These are phyloP conservation scores for Dicycla oo DNA, from an alignment of 2,888 invertebrate species.

Conservation along the genomic window DNA sequence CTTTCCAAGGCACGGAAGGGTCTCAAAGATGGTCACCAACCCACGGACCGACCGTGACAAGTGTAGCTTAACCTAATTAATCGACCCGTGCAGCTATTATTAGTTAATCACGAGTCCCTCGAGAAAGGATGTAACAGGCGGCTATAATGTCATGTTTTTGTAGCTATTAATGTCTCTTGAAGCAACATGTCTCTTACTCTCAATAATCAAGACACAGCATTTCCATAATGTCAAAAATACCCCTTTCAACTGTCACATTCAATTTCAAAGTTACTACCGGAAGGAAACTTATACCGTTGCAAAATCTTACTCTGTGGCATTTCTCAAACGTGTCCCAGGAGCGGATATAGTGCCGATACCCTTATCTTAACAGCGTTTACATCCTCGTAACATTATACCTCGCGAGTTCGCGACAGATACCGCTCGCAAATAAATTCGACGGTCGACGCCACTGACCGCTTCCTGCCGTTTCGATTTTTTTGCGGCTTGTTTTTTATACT, in stretches of 20 bases:
- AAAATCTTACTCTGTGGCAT: slow-evolving; percentile 41
- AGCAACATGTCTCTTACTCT: slow-evolving; percentile 14
- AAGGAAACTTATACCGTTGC: slow-evolving; percentile 31
- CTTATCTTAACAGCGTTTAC: slow-evolving; percentile 80
- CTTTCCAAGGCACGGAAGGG: neutral
- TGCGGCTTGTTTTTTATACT: slow-evolving; percentile 59
- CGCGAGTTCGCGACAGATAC: slow-evolving; percentile 71
- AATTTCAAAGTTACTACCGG: slow-evolving; percentile 30
- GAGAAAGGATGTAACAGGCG: neutral
- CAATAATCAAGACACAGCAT: slow-evolving; percentile 25
- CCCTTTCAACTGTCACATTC: slow-evolving; percentile 33
- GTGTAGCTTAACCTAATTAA: neutral
- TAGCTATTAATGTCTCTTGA: slow-evolving; percentile 15
- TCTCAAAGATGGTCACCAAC: neutral
- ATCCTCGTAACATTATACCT: slow-evolving; percentile 80
- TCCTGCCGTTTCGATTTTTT: slow-evolving; percentile 74
- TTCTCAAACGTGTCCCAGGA: slow-evolving; percentile 68
- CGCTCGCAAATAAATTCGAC: slow-evolving; percentile 80
- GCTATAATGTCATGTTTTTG: slow-evolving; percentile 12
- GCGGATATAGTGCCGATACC: slow-evolving; percentile 78
- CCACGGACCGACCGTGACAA: neutral
- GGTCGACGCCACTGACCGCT: slow-evolving; percentile 79
- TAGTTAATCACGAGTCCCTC: neutral
- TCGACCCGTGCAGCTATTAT: neutral
- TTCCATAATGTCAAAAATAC: slow-evolving; percentile 37